Conservation (phyloP, 1,140 invertebrate species). For the Ectropis grisescens region DNA sequence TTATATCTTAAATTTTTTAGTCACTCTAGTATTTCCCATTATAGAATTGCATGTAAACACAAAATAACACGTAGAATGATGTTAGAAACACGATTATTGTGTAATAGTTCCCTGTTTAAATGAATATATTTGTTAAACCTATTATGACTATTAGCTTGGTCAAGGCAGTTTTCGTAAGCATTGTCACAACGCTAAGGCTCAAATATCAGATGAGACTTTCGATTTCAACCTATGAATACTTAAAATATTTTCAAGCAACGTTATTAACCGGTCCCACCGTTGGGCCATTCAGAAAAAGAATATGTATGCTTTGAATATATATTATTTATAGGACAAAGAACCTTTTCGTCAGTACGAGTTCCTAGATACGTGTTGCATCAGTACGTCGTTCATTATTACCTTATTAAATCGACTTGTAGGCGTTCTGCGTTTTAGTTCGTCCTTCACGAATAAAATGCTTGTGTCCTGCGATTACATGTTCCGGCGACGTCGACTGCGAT, state of each 20-base stretch:
- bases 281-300: constrained; percentile 7
- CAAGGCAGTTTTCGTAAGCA: constrained; percentile 51
- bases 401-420: constrained; percentile 36
- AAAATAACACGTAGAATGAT: constrained; percentile 12
- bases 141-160: constrained; percentile 46
- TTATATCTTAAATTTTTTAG: too few relatives aligned
- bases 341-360: constrained; percentile 3
- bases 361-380: constrained; percentile 9
- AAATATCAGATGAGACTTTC: constrained; percentile 10
- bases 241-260: neutral
- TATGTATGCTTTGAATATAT: constrained; percentile 11
- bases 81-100: constrained; percentile 33
- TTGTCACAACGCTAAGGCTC: constrained; percentile 21
- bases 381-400: constrained; percentile 1
- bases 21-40: too few relatives aligned
- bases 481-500: constrained; percentile 29
- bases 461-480: constrained; percentile 27
- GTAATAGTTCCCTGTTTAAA: constrained; percentile 38
- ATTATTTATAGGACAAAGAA: constrained; percentile 17
- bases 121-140: constrained; percentile 50
- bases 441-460: constrained; percentile 36
- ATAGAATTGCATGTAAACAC: constrained; percentile 4
- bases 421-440: constrained; percentile 31
- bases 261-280: too few relatives aligned
- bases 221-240: constrained; percentile 1